phyloP scores from a whole-genome alignment of 2,797 vertebrate species.

The Diplodus sargus region DNA sequence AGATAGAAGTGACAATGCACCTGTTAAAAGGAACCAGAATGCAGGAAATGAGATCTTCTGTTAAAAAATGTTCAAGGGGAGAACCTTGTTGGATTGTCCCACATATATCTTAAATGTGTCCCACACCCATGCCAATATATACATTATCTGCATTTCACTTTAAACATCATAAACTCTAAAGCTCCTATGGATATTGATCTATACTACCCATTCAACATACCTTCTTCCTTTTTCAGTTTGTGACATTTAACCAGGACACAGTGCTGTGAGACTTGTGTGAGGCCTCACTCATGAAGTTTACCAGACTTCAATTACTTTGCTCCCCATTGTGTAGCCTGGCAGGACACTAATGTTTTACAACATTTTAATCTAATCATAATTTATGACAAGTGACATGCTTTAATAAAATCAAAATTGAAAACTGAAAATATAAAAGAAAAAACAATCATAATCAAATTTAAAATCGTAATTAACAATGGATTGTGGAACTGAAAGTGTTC shows the following conservation, averaged over 20 bases:
- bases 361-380: neutral
- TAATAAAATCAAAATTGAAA: neutral
- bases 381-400: neutral
- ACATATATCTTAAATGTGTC: too few relatives aligned
- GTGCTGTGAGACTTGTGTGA: neutral
- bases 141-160: neutral
- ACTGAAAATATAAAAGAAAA: neutral
- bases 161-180: neutral
- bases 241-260: neutral
- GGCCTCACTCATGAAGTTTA: neutral
- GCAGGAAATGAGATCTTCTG: too few relatives aligned
- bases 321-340: neutral
- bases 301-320: neutral
- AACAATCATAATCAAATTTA: neutral
- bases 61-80: too few relatives aligned
- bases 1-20: too few relatives aligned
- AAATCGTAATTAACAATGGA: neutral
- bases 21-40: too few relatives aligned
- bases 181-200: constrained; percentile 4
- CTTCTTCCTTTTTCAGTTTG: neutral
- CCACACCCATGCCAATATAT: too few relatives aligned
- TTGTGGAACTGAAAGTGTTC: neutral
- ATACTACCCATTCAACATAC: neutral
- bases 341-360: neutral
- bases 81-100: too few relatives aligned